phyloP scores from a whole-genome alignment of 2,113 vertebrate species.

The Climacteris rufus region DNA sequence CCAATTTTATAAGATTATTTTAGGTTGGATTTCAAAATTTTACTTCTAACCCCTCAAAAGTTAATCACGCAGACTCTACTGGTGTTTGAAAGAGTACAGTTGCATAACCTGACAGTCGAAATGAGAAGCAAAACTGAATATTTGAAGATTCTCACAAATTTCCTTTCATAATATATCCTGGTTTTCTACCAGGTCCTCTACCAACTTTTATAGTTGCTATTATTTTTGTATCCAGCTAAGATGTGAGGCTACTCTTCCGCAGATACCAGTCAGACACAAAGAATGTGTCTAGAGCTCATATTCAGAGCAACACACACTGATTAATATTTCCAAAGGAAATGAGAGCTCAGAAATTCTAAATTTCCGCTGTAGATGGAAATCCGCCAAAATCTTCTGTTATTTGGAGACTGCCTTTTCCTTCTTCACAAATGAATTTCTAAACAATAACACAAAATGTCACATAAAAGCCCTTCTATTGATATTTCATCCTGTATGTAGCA shows the following conservation, averaged over 20 bases:
- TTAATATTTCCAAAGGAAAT: constrained; percentile 46
- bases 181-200: background rate
- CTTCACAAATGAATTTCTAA: constrained; percentile 42
- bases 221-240: background rate
- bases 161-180: background rate
- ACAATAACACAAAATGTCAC: constrained; percentile 34
- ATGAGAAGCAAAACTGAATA: background rate
- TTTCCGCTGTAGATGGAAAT: constrained; percentile 8
- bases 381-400: background rate
- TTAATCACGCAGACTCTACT: background rate
- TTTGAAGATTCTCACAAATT: background rate
- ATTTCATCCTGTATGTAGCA: constrained; percentile 5
- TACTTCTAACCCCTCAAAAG: background rate
- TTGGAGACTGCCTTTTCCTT: constrained; percentile 43
- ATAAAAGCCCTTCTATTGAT: constrained; percentile 25
- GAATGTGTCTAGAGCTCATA: background rate
- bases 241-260: background rate
- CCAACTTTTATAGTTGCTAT: background rate
- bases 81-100: background rate
- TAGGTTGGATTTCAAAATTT: background rate
- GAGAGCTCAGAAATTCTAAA: background rate
- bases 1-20: background rate
- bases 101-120: background rate
- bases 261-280: background rate
- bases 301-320: background rate